Conservation (phyloP, 92 coral and sea anemone species). For the Desmophyllum pertusum region DNA sequence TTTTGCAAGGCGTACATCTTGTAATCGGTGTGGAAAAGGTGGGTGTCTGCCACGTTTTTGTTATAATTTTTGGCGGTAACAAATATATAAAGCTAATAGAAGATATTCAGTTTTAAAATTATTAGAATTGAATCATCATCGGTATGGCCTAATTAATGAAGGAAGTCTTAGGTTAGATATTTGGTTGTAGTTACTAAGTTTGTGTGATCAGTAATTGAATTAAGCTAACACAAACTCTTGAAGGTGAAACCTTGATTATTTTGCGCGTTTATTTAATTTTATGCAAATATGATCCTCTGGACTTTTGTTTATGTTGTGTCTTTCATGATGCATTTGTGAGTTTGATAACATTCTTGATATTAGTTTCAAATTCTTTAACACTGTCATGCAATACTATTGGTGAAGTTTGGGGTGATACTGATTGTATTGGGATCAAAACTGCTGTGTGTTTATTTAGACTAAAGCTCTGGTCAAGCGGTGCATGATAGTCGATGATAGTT, state of each 20-base stretch:
- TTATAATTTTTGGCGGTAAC: background rate
- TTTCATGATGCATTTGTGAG: background rate
- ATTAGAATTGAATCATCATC: background rate
- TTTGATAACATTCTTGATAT: background rate
- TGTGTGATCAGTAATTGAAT: background rate
- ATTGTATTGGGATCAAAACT: too few relatives aligned
- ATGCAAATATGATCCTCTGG: background rate
- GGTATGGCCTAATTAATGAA: background rate
- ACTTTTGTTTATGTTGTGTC: background rate
- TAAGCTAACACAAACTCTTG: background rate
- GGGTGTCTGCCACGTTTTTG: conserved; percentile 31
- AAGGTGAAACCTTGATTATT: background rate
- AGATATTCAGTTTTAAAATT: background rate
- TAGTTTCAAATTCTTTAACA: too few relatives aligned
- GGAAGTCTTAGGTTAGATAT: background rate
- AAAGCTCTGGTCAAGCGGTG: too few relatives aligned
- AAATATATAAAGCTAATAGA: background rate
- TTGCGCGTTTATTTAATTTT: background rate
- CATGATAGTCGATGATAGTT: too few relatives aligned
- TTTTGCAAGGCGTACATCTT: conserved; percentile 92
- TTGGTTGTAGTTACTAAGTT: background rate
- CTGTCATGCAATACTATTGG: too few relatives aligned
- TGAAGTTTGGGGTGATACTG: too few relatives aligned
- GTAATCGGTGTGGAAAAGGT: conserved; percentile 97
- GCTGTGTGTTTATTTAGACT: too few relatives aligned